Evolutionary conservation across 64 coral and sea anemone genomes (phyloP), one percentile per base, ranked within the genome.

Genomic region (Acropora yongei): DNA sequence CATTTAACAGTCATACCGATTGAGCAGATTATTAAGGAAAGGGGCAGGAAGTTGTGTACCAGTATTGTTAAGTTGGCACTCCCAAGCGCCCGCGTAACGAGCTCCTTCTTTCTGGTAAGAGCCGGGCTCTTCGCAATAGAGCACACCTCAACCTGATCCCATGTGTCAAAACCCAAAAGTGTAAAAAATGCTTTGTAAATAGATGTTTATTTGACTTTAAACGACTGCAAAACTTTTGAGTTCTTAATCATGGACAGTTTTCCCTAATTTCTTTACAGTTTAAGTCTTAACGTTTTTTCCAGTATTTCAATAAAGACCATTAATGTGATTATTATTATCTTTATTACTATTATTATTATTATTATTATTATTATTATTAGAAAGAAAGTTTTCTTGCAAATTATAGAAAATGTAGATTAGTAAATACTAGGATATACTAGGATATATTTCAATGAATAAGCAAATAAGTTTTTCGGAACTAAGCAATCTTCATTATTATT

Each of bases 231-330:
- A 69, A 20, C 66, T 69, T 69, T 69, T 69, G 66, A 69, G 66
- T 69, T 69, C 66, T 69, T 69, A 69, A 69, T 69, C 66, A 69
- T 69, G 66, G 66, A 69, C 66, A 69, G 66, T 69, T 69, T 69
- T 69, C 66, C 66, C 16, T 69, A 69, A 69, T 69, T 20, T 69
- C 2, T 69, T 69, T 69, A 69, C 1, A 17, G 0, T 69, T 6
- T 69, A 69, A 69, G 66, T 69, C 16, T 69, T 69, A 69, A 69
- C 0, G 66, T 69, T 69, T 69, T 69, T 69, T 69, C 66, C 16
- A 69, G 16, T 69, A 69, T 69, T 69, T 69, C n/a, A 69, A 69
- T 69, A 69, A 69, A 69, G 66, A 69, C 66, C 66, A 69, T 69
- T 69, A 69, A 10, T 69, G 16, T 69, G 6, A 69, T 69, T 69